phyloP scores from a whole-genome alignment of 2,113 vertebrate genomes.

The Pavo muticus region DNA sequence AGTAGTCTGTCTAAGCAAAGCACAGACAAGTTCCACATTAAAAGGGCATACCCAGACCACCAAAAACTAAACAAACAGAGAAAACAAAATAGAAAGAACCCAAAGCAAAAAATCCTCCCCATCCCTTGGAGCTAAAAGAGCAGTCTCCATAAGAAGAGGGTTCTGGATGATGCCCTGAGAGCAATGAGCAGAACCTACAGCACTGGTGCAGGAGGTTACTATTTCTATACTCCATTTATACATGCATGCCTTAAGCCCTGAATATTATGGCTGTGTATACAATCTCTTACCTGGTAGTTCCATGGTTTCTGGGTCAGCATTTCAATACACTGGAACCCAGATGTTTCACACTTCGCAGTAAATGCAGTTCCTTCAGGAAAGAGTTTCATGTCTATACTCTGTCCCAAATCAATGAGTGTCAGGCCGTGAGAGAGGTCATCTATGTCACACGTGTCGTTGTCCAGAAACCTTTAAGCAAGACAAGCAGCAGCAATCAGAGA shows the following conservation, averaged over 20 bases:
- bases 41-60: neutral
- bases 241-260: fast-evolving
- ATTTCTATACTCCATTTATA: fast-evolving
- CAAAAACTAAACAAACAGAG: neutral
- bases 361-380: constrained; percentile 90
- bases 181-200: neutral
- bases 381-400: constrained; percentile 93
- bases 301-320: constrained; percentile 91
- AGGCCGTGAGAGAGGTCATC: constrained; percentile 87
- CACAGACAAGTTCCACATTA: neutral
- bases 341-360: constrained; percentile 88
- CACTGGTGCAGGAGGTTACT: fast-evolving
- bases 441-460: constrained; percentile 77
- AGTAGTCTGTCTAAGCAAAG: constrained; percentile 88
- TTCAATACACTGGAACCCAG: constrained; percentile 94
- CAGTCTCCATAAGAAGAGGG: neutral
- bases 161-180: neutral
- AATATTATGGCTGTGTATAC: fast-evolving
- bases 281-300: constrained; percentile 90
- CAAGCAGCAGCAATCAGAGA: neutral
- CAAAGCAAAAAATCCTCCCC: neutral
- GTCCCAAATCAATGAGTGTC: constrained; percentile 91
- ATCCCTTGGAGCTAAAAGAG: neutral
- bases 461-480: constrained; percentile 83
- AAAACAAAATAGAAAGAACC: neutral